Percentiles rank a stretch among this genome's conserved stretches.
Conservation (phyloP, 2,797 vertebrate species). For the Rachycentron canadum region DNA sequence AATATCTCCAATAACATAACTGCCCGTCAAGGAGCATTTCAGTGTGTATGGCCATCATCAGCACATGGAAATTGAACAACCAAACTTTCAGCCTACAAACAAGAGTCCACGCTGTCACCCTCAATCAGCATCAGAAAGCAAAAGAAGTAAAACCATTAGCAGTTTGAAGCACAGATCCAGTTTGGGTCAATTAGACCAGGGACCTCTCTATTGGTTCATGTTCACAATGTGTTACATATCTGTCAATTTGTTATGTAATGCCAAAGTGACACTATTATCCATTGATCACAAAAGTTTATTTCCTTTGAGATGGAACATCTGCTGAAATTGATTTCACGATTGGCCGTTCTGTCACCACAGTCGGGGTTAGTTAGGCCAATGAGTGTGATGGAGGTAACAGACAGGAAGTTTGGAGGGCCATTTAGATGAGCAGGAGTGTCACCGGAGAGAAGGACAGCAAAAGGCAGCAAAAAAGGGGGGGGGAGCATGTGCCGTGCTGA, state of each 20-base stretch:
- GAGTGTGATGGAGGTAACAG: conserved; percentile 62
- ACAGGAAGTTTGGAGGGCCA: conserved; percentile 77
- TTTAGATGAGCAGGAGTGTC: conserved; percentile 74
- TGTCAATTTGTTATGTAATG: conserved; percentile 67
- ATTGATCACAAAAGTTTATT: conserved; percentile 72
- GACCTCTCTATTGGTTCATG: conserved; percentile 49
- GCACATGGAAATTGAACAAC: conserved; percentile 46
- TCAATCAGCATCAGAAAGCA: conserved; percentile 67
- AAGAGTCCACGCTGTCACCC: conserved; percentile 69
- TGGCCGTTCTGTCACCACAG: conserved; percentile 59
- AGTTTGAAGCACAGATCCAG: conserved; percentile 64
- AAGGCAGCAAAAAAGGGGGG: conserved; percentile 49
- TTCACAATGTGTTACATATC: conserved; percentile 50
- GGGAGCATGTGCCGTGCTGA: conserved; percentile 75
- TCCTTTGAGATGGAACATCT: conserved; percentile 73
- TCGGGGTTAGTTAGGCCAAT: conserved; percentile 62
- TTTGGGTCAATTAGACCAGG: conserved; percentile 69
- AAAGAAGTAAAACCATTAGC: conserved; percentile 66
- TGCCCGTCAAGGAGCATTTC: conserved; percentile 41
- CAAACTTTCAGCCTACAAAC: conserved; percentile 63
- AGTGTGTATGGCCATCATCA: conserved; percentile 44
- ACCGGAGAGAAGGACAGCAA: conserved; percentile 66
- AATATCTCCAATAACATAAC: conserved; percentile 26
- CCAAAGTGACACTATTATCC: conserved; percentile 70
- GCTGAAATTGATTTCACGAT: conserved; percentile 68